phyloP scores from a whole-genome alignment of 2,888 invertebrate species.

The Schizotus pectinicornis region DNA sequence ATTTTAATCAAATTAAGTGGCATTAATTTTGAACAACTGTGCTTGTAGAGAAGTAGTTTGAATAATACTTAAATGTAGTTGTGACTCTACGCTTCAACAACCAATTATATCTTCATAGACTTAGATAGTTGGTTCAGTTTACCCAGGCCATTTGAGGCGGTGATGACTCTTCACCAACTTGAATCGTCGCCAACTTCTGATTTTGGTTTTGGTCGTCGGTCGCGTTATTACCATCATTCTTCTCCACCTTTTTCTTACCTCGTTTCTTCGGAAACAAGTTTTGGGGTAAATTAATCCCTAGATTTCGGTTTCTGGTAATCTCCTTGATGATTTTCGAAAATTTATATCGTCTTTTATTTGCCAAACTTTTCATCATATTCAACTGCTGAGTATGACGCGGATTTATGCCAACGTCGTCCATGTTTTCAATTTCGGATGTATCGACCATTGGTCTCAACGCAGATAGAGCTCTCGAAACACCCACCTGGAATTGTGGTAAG shows the following conservation, averaged over 20 bases:
- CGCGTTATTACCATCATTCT: conserved; percentile 6
- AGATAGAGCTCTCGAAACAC: conserved; percentile 76
- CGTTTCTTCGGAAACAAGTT: conserved; percentile 47
- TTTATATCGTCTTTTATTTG: conserved; percentile 44
- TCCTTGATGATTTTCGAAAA: conserved; percentile 51
- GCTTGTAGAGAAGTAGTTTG: too few relatives aligned
- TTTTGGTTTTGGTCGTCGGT: background rate
- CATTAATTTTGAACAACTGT: too few relatives aligned
- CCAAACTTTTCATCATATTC: conserved; percentile 56
- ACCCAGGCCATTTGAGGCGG: conserved; percentile 32
- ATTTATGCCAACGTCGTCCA: conserved; percentile 68
- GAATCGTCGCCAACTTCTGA: conserved; percentile 6
- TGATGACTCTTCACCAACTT: conserved; percentile 1
- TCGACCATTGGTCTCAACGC: conserved; percentile 70
- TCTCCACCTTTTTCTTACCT: conserved; percentile 21
- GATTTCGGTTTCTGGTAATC: conserved; percentile 52
- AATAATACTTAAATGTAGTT: too few relatives aligned
- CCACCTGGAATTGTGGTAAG: conserved; percentile 53
- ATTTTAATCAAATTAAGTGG: too few relatives aligned
- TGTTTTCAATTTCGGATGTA: conserved; percentile 47
- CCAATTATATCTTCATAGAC: too few relatives aligned
- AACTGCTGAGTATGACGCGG: conserved; percentile 68
- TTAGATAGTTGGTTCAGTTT: conserved; percentile 21
- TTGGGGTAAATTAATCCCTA: conserved; percentile 51
- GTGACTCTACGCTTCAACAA: too few relatives aligned